Evolutionary conservation across 2,888 invertebrate species (phyloP).

Genomic region (Drosophila paranaensis): DNA sequence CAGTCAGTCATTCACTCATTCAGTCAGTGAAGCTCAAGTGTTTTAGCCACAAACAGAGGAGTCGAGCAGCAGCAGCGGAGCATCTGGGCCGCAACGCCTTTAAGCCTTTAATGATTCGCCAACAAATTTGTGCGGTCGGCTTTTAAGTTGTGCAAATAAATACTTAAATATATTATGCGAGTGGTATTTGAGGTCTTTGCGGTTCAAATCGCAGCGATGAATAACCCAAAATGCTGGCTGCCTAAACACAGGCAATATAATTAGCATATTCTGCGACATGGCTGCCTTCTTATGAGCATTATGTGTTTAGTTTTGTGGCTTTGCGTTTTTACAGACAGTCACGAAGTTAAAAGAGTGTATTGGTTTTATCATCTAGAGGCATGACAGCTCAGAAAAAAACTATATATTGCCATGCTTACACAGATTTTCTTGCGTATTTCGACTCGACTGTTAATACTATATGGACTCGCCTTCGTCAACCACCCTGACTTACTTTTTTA

Average conservation of each 20-base stretch:
- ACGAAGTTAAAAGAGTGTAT: too few species aligned
- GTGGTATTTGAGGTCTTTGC: constrained; percentile 32
- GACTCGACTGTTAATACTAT: too few species aligned
- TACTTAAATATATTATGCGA: constrained; percentile 18
- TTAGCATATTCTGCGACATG: constrained; percentile 20
- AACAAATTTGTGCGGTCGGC: constrained; percentile 45
- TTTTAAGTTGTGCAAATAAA: constrained; percentile 31
- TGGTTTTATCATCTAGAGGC: too few species aligned
- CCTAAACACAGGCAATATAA: constrained; percentile 5
- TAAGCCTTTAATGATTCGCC: constrained; percentile 56
- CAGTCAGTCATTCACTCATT: constrained; percentile 2
- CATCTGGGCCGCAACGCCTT: constrained; percentile 25
- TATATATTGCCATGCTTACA: too few species aligned
- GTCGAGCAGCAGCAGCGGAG: background rate
- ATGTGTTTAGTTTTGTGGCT: constrained; percentile 6
- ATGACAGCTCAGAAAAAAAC: too few species aligned
- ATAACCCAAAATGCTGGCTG: constrained; percentile 14
- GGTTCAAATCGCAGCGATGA: constrained; percentile 22
- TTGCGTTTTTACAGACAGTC: too few species aligned
- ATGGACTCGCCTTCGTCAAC: too few species aligned
- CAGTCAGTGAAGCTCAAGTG: constrained; percentile 30
- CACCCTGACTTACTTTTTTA: too few species aligned
- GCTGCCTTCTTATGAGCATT: background rate
- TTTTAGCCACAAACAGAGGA: constrained; percentile 40
- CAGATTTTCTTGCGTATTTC: too few species aligned